phyloP scores from a whole-genome alignment of 2,888 invertebrate species.

The Mimas tiliae region DNA sequence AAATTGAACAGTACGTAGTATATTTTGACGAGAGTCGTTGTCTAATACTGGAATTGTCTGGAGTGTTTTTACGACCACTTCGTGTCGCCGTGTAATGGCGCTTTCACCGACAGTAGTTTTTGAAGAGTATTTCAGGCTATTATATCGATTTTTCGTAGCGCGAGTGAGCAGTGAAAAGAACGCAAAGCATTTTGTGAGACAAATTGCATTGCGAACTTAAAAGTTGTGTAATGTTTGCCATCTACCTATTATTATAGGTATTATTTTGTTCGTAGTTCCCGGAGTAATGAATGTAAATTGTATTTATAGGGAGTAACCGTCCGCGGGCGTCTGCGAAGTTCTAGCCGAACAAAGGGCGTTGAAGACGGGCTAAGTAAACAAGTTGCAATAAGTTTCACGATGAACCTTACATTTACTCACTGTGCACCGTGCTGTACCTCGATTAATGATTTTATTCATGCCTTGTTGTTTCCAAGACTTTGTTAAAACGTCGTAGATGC shows the following conservation, averaged over 20 bases:
- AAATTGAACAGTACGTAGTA: not conserved
- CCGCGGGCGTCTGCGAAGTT: conserved; percentile 71
- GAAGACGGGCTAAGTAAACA: conserved; percentile 74
- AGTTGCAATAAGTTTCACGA: conserved; percentile 76
- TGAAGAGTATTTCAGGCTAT: conserved; percentile 33
- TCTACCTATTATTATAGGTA: conserved; percentile 41
- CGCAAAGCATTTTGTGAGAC: not conserved
- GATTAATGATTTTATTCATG: conserved; percentile 65
- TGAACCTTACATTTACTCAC: conserved; percentile 58
- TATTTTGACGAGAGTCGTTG: conserved; percentile 12
- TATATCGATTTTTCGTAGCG: conserved; percentile 6
- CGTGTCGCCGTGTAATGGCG: conserved; percentile 48
- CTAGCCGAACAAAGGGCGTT: conserved; percentile 69
- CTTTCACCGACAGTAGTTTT: conserved; percentile 50
- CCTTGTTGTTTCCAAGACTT: conserved; percentile 35
- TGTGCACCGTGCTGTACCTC: conserved; percentile 44
- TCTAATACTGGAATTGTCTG: conserved; percentile 47
- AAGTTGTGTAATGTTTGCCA: conserved; percentile 35
- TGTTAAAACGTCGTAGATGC: not conserved
- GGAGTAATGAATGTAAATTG: conserved; percentile 74
- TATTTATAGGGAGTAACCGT: conserved; percentile 70
- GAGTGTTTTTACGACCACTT: conserved; percentile 59
- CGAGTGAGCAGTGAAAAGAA: not conserved
- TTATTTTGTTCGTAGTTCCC: conserved; percentile 49
- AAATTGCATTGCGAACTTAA: conserved; percentile 23